Conservation (phyloP, 2,888 invertebrate species). For the Magallana nippona region DNA sequence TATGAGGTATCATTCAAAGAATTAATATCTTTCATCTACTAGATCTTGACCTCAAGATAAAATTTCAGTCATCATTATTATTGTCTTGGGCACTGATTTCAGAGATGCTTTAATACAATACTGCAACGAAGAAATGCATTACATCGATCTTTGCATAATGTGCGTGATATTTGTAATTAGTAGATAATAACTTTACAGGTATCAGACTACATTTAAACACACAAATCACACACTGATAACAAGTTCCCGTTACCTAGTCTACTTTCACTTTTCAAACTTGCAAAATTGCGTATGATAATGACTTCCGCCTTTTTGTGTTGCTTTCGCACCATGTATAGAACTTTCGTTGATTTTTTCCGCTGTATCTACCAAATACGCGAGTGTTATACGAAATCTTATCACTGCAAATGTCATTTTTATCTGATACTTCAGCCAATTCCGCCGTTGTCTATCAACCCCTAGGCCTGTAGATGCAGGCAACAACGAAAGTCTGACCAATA, state of each 20-base stretch:
- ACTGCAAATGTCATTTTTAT: not conserved
- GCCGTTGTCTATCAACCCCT: too few species aligned
- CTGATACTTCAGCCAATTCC: not conserved
- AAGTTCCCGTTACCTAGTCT: not conserved
- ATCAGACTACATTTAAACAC: not conserved
- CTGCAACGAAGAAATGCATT: too few species aligned
- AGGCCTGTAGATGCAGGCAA: not conserved
- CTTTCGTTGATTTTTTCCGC: not conserved
- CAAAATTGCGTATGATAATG: not conserved
- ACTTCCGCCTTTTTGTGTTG: not conserved
- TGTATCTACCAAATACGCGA: not conserved
- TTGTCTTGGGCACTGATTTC: too few species aligned
- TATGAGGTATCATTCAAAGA: too few species aligned
- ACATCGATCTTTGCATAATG: too few species aligned
- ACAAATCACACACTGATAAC: not conserved
- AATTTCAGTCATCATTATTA: too few species aligned
- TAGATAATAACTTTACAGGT: not conserved
- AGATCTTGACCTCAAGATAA: too few species aligned
- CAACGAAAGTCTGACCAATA: not conserved
- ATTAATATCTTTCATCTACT: too few species aligned
- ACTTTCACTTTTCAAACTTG: slow-evolving; percentile 23
- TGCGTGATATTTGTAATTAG: not conserved
- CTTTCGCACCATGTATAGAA: slow-evolving; percentile 3
- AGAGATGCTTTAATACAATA: too few species aligned
- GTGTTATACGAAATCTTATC: not conserved